A percentile compares a stretch with the other conserved stretches of the same genome.
Evolutionary conservation across 2,797 vertebrate species (phyloP).

Genomic region (Alca torda): DNA sequence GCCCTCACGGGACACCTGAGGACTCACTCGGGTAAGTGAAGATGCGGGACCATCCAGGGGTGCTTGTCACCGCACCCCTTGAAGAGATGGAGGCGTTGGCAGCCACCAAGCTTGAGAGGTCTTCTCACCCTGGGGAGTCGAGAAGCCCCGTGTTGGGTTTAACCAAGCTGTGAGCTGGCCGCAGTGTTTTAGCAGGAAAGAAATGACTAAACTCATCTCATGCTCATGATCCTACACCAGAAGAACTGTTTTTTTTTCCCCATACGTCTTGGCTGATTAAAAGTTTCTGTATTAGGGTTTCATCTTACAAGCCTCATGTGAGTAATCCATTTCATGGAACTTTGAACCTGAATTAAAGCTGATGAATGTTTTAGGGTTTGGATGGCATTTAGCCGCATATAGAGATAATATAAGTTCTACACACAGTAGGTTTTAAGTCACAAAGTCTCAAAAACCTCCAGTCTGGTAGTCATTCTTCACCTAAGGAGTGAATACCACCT

Average conservation of each 20-base stretch:
- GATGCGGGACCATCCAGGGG: too few species aligned
- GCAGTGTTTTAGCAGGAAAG: background rate
- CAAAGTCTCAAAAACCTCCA: background rate
- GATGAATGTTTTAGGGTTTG: background rate
- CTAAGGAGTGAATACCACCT: background rate
- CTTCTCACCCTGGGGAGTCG: background rate
- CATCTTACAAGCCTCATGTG: background rate
- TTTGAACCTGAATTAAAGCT: background rate
- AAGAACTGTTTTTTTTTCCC: background rate
- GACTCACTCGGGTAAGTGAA: constrained; percentile 92
- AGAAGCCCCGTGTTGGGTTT: background rate
- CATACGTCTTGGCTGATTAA: background rate
- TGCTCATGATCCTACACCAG: background rate
- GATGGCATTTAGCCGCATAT: background rate
- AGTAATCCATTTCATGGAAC: constrained; percentile 40
- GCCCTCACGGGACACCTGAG: constrained; percentile 96
- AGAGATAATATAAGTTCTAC: background rate
- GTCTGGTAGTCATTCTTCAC: background rate
- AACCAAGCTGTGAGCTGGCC: background rate
- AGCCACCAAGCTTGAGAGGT: background rate
- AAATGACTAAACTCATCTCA: background rate
- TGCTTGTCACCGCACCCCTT: rapidly evolving
- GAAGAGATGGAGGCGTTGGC: rapidly evolving
- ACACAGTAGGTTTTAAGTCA: background rate
- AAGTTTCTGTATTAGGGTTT: constrained; percentile 34